phyloP scores from a whole-genome alignment of 1,140 invertebrate genomes.

The Venturia canescens region DNA sequence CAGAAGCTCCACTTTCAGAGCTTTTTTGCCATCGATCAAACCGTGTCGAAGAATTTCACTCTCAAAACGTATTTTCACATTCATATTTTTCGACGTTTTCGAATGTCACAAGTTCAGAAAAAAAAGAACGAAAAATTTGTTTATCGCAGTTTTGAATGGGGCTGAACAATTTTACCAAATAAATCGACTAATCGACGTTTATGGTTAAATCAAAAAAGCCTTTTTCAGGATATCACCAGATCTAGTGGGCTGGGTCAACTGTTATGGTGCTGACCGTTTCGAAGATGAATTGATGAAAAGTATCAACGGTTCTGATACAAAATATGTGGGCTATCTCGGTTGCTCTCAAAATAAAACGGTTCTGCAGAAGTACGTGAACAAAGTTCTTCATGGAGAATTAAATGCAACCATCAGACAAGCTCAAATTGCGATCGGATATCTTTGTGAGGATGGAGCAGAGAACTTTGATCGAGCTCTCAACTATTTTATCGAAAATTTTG shows the following conservation, averaged over 20 bases:
- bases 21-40: too few relatives aligned
- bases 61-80: too few relatives aligned
- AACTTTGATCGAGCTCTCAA: conserved; percentile 45
- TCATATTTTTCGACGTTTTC: too few relatives aligned
- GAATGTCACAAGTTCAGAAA: too few relatives aligned
- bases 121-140: too few relatives aligned
- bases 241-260: conserved; percentile 44
- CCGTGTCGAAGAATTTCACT: too few relatives aligned
- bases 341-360: conserved; percentile 55
- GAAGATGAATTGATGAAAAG: conserved; percentile 47
- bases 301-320: conserved; percentile 42
- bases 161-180: too few relatives aligned
- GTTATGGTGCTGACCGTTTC: conserved; percentile 26
- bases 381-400: conserved; percentile 29
- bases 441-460: conserved; percentile 19
- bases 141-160: too few relatives aligned
- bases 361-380: conserved; percentile 49
- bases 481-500: conserved; percentile 45
- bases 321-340: conserved; percentile 52
- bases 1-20: too few relatives aligned
- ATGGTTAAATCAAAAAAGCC: too few relatives aligned
- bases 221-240: conserved; percentile 46
- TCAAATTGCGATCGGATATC: conserved; percentile 26
- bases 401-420: conserved; percentile 35
- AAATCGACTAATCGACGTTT: too few relatives aligned